Conservation (phyloP, 1,140 invertebrate species). For the Papilio polyxenes region DNA sequence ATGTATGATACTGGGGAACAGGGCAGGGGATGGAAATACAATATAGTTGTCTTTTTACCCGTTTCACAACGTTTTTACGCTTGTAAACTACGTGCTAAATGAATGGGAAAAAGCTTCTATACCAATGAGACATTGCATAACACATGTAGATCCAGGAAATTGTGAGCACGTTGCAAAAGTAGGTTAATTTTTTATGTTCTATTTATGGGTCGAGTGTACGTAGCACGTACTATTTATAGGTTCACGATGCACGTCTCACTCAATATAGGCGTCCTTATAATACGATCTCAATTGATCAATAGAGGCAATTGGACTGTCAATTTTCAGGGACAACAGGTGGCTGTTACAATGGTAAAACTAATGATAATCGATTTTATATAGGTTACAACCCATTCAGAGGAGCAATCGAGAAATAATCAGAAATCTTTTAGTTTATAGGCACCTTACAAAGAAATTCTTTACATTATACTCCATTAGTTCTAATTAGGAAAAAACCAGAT, state of each 20-base stretch:
- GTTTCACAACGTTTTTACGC: slow-evolving; percentile 12
- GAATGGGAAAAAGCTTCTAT: slow-evolving; percentile 25
- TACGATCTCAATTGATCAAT: slow-evolving; percentile 3
- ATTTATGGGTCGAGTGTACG: neutral
- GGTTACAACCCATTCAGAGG: no score
- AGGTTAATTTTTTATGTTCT: slow-evolving; percentile 28
- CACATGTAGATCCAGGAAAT: slow-evolving; percentile 9
- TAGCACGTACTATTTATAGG: neutral
- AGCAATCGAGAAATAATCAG: neutral
- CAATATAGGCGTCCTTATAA: neutral
- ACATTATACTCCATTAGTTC: neutral
- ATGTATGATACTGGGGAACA: neutral
- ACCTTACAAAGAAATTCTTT: no score
- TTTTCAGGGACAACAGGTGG: slow-evolving; percentile 3
- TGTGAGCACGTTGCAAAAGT: slow-evolving; percentile 14
- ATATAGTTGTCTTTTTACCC: neutral
- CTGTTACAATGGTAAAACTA: no score
- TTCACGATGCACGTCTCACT: neutral
- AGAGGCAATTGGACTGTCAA: neutral
- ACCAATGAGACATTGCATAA: slow-evolving; percentile 7
- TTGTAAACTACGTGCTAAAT: slow-evolving; percentile 3
- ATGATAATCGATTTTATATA: no score
- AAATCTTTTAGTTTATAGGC: no score
- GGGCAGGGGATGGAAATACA: neutral
- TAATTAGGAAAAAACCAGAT: neutral